Percentiles rank a stretch among this genome's conserved stretches.
These are phyloP conservation scores for Mastigias papua DNA, from an alignment of 30 jellyfish, hydroid and myxozoan species.

Conservation along the genomic window DNA sequence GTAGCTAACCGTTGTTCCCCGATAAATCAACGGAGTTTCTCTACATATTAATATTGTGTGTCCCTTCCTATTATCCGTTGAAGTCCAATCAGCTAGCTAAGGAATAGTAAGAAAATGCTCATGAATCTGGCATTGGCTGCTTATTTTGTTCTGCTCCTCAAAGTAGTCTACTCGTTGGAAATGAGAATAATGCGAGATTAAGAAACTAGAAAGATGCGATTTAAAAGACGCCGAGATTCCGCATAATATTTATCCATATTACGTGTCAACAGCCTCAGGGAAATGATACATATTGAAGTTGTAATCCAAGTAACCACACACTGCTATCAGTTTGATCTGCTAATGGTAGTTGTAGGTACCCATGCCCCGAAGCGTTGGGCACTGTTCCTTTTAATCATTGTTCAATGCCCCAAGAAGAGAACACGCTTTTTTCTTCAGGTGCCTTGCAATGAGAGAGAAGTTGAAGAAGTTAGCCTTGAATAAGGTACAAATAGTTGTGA, in stretches of 20 bases:
- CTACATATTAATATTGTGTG: no score
- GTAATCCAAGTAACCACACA: neutral
- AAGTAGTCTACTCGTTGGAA: neutral
- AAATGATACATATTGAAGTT: neutral
- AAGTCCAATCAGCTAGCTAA: no score
- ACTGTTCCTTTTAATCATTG: neutral
- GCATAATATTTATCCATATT: conserved; percentile 4
- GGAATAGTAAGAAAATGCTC: no score
- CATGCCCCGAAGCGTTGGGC: neutral
- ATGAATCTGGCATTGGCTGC: neutral
- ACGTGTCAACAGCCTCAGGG: conserved; percentile 21
- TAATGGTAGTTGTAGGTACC: neutral
- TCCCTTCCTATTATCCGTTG: no score
- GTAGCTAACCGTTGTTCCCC: no score
- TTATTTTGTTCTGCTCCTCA: neutral
- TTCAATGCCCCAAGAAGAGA: neutral
- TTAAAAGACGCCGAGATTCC: neutral
- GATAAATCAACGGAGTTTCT: no score
- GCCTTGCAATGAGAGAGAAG: neutral
- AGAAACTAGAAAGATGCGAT: conserved; percentile 5
- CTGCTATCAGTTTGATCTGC: neutral
- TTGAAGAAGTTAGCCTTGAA: no score
- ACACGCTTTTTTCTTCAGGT: neutral
- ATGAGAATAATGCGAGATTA: neutral
- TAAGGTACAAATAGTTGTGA: no score